These are phyloP conservation scores for Samia ricini DNA, from an alignment of 1,140 invertebrate species.

Conservation along the genomic window DNA sequence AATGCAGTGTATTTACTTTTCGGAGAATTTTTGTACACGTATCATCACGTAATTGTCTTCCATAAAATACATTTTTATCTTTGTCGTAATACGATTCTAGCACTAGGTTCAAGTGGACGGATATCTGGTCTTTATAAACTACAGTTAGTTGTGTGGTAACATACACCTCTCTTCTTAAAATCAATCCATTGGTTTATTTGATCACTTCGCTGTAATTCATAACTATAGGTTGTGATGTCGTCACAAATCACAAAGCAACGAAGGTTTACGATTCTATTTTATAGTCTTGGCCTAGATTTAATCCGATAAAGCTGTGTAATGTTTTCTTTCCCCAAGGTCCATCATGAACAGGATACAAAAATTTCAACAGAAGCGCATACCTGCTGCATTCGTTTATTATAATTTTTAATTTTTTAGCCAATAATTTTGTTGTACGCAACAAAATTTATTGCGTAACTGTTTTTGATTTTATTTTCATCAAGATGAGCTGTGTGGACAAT, in stretches of 20 bases:
- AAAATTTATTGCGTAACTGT: neutral
- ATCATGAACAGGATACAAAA: constrained; percentile 2
- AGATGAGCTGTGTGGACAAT: neutral
- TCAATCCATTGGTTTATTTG: neutral
- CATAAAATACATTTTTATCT: too few species aligned
- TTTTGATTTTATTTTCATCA: neutral
- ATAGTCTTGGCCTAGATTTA: neutral
- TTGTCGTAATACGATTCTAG: too few species aligned
- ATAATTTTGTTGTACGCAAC: neutral
- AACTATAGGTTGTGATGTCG: neutral
- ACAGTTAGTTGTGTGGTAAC: too few species aligned
- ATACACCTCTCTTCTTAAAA: neutral
- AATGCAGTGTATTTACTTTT: too few species aligned
- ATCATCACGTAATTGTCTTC: too few species aligned
- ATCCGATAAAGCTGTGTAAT: constrained; percentile 25
- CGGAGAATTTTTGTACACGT: too few species aligned
- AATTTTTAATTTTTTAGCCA: neutral
- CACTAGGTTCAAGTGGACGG: too few species aligned
- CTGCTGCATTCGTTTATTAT: neutral
- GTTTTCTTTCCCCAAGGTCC: constrained; percentile 52
- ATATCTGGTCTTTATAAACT: too few species aligned
- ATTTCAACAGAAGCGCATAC: constrained; percentile 3
- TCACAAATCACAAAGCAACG: neutral
- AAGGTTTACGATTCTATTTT: neutral
- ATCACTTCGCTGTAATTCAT: neutral